phyloP scores from a whole-genome alignment of 2,888 invertebrate species.

The Phaonia tiefii region DNA sequence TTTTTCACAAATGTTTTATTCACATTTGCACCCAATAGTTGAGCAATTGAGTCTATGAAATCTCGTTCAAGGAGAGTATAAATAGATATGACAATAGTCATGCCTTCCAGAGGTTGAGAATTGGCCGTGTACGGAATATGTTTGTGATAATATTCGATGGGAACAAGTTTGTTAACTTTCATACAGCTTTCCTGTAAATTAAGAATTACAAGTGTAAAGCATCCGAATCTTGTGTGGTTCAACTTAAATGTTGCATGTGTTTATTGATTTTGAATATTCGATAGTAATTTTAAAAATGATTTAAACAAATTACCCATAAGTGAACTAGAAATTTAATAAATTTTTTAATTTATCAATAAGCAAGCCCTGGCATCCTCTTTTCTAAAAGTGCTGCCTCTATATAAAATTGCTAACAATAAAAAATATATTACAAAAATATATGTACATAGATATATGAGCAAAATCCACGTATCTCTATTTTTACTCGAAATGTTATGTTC shows the following conservation, averaged over 20 bases:
- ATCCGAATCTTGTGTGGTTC: too few species aligned
- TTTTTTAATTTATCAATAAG: too few species aligned
- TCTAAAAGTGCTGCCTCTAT: too few species aligned
- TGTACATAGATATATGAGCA: too few species aligned
- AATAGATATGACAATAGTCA: slow-evolving; percentile 90
- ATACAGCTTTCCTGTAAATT: slow-evolving; percentile 77
- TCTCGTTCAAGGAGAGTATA: slow-evolving; percentile 88
- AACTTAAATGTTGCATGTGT: slow-evolving; percentile 14
- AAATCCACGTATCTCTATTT: too few species aligned
- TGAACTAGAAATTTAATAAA: too few species aligned
- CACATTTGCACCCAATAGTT: slow-evolving; percentile 86
- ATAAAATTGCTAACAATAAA: too few species aligned
- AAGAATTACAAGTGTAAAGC: not conserved
- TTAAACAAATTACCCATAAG: too few species aligned
- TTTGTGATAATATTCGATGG: slow-evolving; percentile 87
- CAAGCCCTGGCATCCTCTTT: too few species aligned
- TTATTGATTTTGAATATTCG: not conserved
- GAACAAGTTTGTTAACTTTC: slow-evolving; percentile 82
- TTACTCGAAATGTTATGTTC: too few species aligned
- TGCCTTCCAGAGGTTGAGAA: slow-evolving; percentile 83
- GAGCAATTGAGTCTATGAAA: slow-evolving; percentile 87
- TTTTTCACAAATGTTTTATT: slow-evolving; percentile 86
- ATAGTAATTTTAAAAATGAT: too few species aligned
- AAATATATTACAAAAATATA: too few species aligned
- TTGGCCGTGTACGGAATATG: slow-evolving; percentile 83